Evolutionary conservation across 2,113 vertebrate species (phyloP).

Genomic region (Alligator sinensis): DNA sequence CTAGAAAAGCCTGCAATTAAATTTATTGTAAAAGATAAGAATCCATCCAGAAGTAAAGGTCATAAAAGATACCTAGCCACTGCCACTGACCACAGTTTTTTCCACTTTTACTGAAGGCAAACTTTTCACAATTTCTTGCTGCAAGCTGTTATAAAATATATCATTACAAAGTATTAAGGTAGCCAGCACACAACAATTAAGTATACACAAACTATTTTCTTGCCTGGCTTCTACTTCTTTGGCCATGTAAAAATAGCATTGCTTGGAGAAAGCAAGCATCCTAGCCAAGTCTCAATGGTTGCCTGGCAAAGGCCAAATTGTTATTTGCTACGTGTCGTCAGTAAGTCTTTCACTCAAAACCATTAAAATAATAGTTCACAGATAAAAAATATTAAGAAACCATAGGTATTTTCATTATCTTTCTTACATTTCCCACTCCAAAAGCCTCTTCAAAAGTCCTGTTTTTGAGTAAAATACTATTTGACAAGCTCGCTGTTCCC

Average conservation of each 20-base stretch:
- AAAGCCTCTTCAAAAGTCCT: background rate
- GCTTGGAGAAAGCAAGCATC: background rate
- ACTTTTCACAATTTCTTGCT: background rate
- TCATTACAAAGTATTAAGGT: background rate
- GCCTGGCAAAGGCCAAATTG: rapidly evolving
- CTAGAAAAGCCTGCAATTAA: background rate
- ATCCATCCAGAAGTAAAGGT: background rate
- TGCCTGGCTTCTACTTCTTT: background rate
- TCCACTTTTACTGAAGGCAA: background rate
- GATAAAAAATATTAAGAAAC: background rate
- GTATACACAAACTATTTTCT: background rate
- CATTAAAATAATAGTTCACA: background rate
- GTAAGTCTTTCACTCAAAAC: background rate
- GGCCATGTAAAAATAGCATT: background rate
- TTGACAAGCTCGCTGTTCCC: background rate
- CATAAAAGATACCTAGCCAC: background rate
- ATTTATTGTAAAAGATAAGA: background rate
- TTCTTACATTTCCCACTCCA: background rate
- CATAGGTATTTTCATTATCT: background rate
- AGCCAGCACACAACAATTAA: background rate
- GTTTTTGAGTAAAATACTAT: background rate
- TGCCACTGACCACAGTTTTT: background rate
- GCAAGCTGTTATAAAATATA: background rate
- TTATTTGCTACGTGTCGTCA: background rate
- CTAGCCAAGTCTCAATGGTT: background rate